Evolutionary conservation across 1,140 invertebrate species (phyloP).

Genomic region (Zaprionus ornatus): DNA sequence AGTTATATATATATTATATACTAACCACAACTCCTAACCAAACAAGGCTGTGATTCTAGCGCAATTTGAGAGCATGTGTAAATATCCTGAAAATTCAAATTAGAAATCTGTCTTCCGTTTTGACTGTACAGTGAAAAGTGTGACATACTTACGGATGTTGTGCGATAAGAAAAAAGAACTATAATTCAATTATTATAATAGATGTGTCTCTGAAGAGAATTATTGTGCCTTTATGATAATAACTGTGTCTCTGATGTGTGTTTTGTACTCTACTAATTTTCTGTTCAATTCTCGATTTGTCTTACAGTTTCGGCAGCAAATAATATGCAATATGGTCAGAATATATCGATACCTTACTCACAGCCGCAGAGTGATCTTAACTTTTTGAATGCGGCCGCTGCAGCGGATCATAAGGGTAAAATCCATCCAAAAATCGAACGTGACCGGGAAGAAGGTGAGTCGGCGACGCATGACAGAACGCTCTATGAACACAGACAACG

Average conservation of each 20-base stretch:
- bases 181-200: background rate
- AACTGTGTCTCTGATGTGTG: background rate
- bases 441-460: conserved; percentile 84
- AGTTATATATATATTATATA: conserved; percentile 19
- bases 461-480: conserved; percentile 35
- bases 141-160: background rate
- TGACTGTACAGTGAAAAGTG: background rate
- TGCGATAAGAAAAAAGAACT: background rate
- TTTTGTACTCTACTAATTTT: conserved; percentile 11
- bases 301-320: conserved; percentile 81
- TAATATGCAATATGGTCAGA: conserved; percentile 84
- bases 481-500: conserved; percentile 6
- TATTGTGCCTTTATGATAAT: background rate
- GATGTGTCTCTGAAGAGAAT: background rate
- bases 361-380: conserved; percentile 83
- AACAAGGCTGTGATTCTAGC: conserved; percentile 50
- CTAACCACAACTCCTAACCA: conserved; percentile 7
- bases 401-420: conserved; percentile 83
- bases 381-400: conserved; percentile 80
- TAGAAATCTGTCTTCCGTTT: background rate
- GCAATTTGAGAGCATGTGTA: conserved; percentile 51
- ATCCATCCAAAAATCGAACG: conserved; percentile 84
- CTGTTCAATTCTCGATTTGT: conserved; percentile 17
- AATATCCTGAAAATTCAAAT: conserved; percentile 23
- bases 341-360: conserved; percentile 84